These are phyloP conservation scores for Psittacara wagleri DNA, from an alignment of 2,113 vertebrate genomes.

Conservation along the genomic window DNA sequence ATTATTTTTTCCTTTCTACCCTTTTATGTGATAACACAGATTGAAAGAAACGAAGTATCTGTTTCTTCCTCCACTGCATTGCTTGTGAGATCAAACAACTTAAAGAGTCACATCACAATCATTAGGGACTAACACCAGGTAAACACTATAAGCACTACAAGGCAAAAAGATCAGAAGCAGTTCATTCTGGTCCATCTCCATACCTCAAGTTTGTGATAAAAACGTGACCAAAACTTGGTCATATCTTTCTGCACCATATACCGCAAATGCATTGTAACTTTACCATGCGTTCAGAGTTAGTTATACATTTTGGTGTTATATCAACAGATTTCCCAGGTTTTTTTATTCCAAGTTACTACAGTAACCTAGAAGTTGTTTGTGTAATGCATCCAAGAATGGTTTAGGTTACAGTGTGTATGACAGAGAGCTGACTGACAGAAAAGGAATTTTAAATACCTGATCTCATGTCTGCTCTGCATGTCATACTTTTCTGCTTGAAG, in stretches of 20 bases:
- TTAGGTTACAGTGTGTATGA: neutral
- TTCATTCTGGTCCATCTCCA: neutral
- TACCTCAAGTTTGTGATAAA: neutral
- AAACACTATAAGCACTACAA: neutral
- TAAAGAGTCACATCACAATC: neutral
- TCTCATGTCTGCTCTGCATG: conserved; percentile 85
- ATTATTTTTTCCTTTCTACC: neutral
- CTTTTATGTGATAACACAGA: neutral
- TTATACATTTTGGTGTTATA: neutral
- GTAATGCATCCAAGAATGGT: neutral
- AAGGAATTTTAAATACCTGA: conserved; percentile 77
- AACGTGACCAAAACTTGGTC: neutral
- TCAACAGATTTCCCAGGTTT: neutral
- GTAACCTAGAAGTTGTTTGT: neutral
- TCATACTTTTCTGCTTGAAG: conserved; percentile 94
- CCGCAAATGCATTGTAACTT: neutral
- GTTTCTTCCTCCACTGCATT: neutral
- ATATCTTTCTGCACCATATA: neutral
- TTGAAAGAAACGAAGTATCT: rapidly evolving
- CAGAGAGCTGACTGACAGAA: neutral
- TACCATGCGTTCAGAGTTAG: neutral
- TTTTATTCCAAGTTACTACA: neutral
- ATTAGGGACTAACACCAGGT: neutral
- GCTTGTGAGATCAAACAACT: neutral
- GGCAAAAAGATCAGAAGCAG: neutral